A percentile compares a stretch with the other conserved stretches of the same genome.
phyloP scores from a whole-genome alignment of 1,140 invertebrate genomes.

The Drosophila melanogaster region Release_6_plus_ISO1_MT NT_033779.5:14996001-14996500 shows the following conservation, averaged over 20 bases:
- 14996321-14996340: constrained; percentile 76
- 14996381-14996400: constrained; percentile 49
- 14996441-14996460: constrained; percentile 22
- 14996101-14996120: too few relatives aligned
- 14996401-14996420: constrained; percentile 47
- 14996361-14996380: constrained; percentile 57
- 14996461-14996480: neutral
- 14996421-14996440: constrained; percentile 19
- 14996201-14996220: constrained; percentile 82
- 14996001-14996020: neutral
- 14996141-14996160: constrained; percentile 47
- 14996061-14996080: too few relatives aligned
- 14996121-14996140: constrained; percentile 38
- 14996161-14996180: constrained; percentile 68
- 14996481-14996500: constrained; percentile 1
- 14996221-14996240: constrained; percentile 71
- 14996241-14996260: constrained; percentile 49
- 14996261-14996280: constrained; percentile 41
- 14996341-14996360: constrained; percentile 55
- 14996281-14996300: constrained; percentile 74
- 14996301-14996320: constrained; percentile 61
- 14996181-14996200: constrained; percentile 81
- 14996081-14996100: too few relatives aligned
- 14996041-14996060: neutral
- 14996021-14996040: neutral